Conservation (phyloP, 2,113 vertebrate species). For the Panthera leo region DNA sequence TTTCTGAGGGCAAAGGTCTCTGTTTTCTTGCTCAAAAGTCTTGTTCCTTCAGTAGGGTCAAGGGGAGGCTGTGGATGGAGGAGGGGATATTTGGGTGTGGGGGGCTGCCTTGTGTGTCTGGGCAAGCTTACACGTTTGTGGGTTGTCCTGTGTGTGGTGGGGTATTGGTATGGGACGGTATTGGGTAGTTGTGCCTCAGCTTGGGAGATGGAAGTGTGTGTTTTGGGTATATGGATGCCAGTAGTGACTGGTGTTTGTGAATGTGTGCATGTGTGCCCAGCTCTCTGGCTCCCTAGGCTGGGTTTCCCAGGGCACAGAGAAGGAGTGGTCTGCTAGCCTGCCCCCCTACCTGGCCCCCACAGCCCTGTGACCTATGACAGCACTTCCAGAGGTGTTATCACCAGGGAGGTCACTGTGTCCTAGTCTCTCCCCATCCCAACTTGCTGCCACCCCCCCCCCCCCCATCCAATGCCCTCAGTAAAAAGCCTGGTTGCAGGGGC, state of each 20-base stretch:
- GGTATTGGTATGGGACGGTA: neutral
- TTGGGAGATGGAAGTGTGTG: neutral
- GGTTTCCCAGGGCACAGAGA: neutral
- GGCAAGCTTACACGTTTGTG: neutral
- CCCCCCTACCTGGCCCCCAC: neutral
- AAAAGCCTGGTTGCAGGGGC: neutral
- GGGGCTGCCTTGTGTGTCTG: neutral
- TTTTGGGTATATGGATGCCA: neutral
- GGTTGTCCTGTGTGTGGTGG: neutral
- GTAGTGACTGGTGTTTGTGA: neutral
- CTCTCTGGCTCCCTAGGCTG: neutral
- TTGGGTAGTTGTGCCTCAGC: neutral
- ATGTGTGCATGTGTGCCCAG: neutral
- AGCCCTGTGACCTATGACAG: neutral
- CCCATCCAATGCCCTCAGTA: neutral
- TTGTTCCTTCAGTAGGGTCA: neutral
- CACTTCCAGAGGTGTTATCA: neutral
- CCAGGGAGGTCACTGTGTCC: neutral
- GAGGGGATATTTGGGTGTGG: neutral
- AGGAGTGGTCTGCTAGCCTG: neutral
- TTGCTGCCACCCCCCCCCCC: no score
- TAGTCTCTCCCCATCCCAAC: neutral
- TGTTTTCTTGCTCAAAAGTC: conserved; percentile 47
- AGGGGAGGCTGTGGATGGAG: neutral
- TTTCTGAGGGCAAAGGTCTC: conserved; percentile 73